Base-by-base conservation (phyloP, 2,797 vertebrate genomes). In the Lepilemur ruficaudatus region DNA sequence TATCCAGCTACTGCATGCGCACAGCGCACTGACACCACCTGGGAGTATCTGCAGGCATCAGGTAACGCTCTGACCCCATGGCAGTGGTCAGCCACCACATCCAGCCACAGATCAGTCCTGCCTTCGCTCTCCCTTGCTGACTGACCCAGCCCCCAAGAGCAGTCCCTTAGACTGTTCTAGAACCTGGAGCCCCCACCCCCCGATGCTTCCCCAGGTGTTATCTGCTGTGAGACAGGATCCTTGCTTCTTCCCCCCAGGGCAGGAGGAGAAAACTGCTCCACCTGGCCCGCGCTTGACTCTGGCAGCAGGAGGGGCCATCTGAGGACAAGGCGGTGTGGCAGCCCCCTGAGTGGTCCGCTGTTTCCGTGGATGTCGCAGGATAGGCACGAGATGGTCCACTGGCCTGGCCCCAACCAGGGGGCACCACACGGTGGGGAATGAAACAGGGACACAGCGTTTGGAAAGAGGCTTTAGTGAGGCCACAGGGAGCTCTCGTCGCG, bases 401-500 rank as follows among this genome's bases (percentile, higher is more conserved):
- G 32, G 63, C 63, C 63, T 67, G 63, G 63, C 63, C 32, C 63
- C 63, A 35, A 35, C 32, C 32, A 69, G 69, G 96, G 96, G 97
- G 95, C 96, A 96, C 96, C 95, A 11, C 0, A 72, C 91, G 96
- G 97, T 96, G 69, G 95, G 91, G 93, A 98, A 93, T 92, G 25
- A 94, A 73, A 88, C 96, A 89, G 97, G 94, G 52, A 95, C 22
- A 98, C 96, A 80, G 82, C 63, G 13, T 98, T 97, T 93, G 96
- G 94, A 98, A 97, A 89, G 97, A 98, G 69, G 85, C 69, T 97
- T 97, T 96, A 96, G 97, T 97, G 91, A 78, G 96, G 93, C 67
- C 70, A 75, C 94, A 92, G 82, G 95, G 43, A 83, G 86, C 78
- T 46, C 32, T 11, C 0, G 67, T 43, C n/a, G 14, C n/a, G 85